These are phyloP conservation scores for Labeo rohita DNA, from an alignment of 2,113 vertebrate species.

Conservation along the genomic window DNA sequence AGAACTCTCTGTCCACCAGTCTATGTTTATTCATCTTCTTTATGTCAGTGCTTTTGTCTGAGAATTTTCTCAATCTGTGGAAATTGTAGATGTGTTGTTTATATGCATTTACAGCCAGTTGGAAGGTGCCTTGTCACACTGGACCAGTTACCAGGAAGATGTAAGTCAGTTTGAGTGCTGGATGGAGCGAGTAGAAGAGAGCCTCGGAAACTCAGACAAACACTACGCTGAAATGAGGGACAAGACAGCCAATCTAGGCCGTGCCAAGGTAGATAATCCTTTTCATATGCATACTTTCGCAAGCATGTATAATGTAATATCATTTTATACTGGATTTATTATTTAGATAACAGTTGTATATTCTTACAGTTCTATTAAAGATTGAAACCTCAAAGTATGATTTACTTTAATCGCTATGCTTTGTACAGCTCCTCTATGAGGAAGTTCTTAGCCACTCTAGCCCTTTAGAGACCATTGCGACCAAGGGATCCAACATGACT, in stretches of 20 bases:
- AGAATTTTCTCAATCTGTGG: neutral
- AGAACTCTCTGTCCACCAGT: neutral
- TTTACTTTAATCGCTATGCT: neutral
- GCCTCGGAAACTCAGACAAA: slow-evolving; percentile 81
- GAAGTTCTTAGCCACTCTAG: slow-evolving; percentile 90
- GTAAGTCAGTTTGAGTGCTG: slow-evolving; percentile 90
- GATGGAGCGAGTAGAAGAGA: slow-evolving; percentile 90
- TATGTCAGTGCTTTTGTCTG: neutral
- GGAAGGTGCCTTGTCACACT: slow-evolving; percentile 93
- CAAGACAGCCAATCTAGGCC: slow-evolving; percentile 87
- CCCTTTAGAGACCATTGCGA: slow-evolving; percentile 89
- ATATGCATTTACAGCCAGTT: slow-evolving; percentile 81
- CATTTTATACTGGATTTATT: neutral
- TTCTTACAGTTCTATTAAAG: neutral
- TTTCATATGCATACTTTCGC: neutral
- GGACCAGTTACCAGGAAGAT: slow-evolving; percentile 98
- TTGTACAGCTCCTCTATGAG: slow-evolving; percentile 87
- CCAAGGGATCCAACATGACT: slow-evolving; percentile 88
- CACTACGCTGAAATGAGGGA: slow-evolving; percentile 88
- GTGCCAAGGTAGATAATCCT: slow-evolving; percentile 83
- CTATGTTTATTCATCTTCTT: neutral
- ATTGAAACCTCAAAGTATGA: neutral
- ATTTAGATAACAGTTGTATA: neutral
- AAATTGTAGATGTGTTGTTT: neutral
- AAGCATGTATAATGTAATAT: neutral